Evolutionary conservation across 2,113 vertebrate genomes (phyloP), one percentile per base, ranked within the genome.

Genomic region (Ursus arctos): DNA sequence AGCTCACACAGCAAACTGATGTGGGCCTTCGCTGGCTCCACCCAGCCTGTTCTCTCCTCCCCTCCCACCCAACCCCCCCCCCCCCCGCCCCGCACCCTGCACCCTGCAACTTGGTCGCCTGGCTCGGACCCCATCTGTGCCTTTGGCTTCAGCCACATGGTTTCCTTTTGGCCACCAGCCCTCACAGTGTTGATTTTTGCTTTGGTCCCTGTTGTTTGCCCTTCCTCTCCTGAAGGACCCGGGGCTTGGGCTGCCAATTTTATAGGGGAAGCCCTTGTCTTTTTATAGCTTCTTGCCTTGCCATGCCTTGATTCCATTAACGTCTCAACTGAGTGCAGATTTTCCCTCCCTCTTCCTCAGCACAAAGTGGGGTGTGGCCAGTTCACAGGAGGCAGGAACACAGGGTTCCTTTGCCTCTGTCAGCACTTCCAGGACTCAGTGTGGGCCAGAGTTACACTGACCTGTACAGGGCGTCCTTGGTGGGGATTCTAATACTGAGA

Each of bases 251-350:
- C 74, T 95, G 87, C 90, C 59, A 53, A 0, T 83, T 97, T 93
- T 81, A 77, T 69, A 84, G 74, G 71, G 88, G 69, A 91, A 96
- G 67, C 67, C 95, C 55, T 59, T 0, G 36, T 93, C 88, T 95
- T 80, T 95, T 87, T 83, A 87, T 91, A 91, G 85, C 63, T 12
- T 88, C n/a, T 93, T 47, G 40, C 57, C 36, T 53, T 88, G 80
- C 61, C 33, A 12, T 94, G 40, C 36, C 74, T 36, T 84, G 92
- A 53, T 87, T 65, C 81, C 85, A 85, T 89, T 96, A 88, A 86
- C 40, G 55, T 49, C 94, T 47, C 92, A 91, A 49, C 40, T 49
- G 28, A 92, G 40, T 36, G 10, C 19, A 80, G 33, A 72, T 49
- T 51, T 43, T 28, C 61, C 83, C n/a, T 28, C 16, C 26, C 49